Conservation (phyloP, 2,113 vertebrate genomes). For the Antechinus stuartii region DNA sequence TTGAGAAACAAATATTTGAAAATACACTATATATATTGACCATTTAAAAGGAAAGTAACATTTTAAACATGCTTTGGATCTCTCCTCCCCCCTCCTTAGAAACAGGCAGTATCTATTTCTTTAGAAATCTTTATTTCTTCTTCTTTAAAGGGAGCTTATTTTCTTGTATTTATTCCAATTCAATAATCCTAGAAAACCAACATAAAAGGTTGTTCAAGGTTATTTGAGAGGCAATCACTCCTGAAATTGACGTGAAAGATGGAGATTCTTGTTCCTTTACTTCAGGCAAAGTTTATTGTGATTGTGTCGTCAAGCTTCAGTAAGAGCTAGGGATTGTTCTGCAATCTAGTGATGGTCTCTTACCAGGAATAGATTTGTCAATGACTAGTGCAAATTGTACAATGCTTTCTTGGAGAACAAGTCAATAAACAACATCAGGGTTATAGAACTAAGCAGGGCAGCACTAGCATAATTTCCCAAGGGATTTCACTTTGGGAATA, state of each 20-base stretch:
- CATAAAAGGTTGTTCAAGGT: slow-evolving; percentile 51
- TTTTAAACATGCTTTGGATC: not conserved
- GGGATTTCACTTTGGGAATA: not conserved
- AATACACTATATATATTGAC: not conserved
- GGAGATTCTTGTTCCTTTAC: slow-evolving; percentile 64
- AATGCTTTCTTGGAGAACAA: slow-evolving; percentile 53
- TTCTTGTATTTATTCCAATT: slow-evolving; percentile 56
- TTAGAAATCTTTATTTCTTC: not conserved
- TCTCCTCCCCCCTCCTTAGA: not conserved
- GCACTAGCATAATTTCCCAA: slow-evolving; percentile 2
- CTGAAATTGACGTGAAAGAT: slow-evolving; percentile 66
- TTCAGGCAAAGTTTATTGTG: slow-evolving; percentile 70
- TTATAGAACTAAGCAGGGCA: slow-evolving; percentile 43
- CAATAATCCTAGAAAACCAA: slow-evolving; percentile 38
- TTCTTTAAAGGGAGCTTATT: not conserved
- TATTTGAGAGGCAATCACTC: slow-evolving; percentile 69
- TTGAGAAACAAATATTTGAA: not conserved
- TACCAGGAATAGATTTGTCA: slow-evolving; percentile 61
- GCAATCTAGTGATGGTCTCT: slow-evolving; percentile 24
- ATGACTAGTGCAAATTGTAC: slow-evolving; percentile 56
- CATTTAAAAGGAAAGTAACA: slow-evolving; percentile 4
- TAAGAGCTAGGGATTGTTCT: slow-evolving; percentile 56
- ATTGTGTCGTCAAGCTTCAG: slow-evolving; percentile 55
- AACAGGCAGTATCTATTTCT: not conserved
- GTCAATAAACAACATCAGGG: slow-evolving; percentile 64